A percentile compares a stretch with the other conserved stretches of the same genome.
Conservation (phyloP, 2,888 invertebrate species). For the Caenorhabditis sp. region DNA sequence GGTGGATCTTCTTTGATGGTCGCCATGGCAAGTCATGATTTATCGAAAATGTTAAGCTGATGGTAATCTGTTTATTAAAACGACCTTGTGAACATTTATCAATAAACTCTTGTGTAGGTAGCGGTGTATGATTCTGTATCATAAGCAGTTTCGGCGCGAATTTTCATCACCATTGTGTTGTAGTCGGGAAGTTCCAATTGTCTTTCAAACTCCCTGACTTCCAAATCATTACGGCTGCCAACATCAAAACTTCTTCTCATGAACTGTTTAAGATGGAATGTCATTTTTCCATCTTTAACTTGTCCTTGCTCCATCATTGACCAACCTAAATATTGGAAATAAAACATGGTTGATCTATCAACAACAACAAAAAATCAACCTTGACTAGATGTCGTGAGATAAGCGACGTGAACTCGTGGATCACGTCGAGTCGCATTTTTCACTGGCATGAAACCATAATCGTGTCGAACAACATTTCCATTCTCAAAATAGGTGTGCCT, state of each 20-base stretch:
- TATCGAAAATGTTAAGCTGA: constrained; percentile 10
- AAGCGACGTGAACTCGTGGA: constrained; percentile 67
- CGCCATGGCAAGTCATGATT: constrained; percentile 12
- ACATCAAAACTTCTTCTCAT: constrained; percentile 67
- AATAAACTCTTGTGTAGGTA: constrained; percentile 52
- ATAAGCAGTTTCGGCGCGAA: constrained; percentile 66
- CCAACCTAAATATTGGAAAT: constrained; percentile 50
- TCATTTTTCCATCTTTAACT: constrained; percentile 64
- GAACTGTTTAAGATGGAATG: constrained; percentile 69
- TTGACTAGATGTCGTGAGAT: constrained; percentile 68
- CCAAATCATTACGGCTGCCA: constrained; percentile 60
- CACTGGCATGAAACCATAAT: constrained; percentile 70
- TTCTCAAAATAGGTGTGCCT: constrained; percentile 68
- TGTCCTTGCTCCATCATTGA: constrained; percentile 71
- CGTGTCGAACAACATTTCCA: constrained; percentile 63
- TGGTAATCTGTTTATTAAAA: neutral
- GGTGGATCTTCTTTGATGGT: constrained; percentile 17
- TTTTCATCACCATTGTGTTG: constrained; percentile 64
- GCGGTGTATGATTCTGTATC: constrained; percentile 67
- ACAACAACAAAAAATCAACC: constrained; percentile 40
- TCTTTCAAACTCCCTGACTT: constrained; percentile 68
- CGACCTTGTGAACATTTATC: neutral
- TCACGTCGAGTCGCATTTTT: constrained; percentile 69
- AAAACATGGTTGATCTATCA: no score
- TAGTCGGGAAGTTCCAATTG: constrained; percentile 66